Evolutionary conservation across 2,888 invertebrate species (phyloP), one percentile per base, ranked within the genome.

Genomic region (Cataglyphis albicans): DNA sequence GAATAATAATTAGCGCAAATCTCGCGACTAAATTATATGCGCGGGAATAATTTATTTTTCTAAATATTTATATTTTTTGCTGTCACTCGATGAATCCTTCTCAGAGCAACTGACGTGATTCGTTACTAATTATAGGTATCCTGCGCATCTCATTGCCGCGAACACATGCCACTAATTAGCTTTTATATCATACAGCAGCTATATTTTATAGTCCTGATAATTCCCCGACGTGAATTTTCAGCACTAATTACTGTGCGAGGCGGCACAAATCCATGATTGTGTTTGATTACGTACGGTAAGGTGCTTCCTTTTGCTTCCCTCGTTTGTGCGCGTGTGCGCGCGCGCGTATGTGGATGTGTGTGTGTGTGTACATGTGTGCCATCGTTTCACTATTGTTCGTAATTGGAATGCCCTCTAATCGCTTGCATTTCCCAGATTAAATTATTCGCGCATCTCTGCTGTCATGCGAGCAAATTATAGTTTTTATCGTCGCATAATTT

Each of bases 121-220:
- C 89, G 84, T 90, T 87, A 74, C 87, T 88, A 90, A 89, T 90
- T 90, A 89, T 90, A 52, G 52, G 7, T 52, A 86, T 87, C 90
- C 78, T 61, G 78, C 76, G 84, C 85, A 83, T 86, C 90, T 89
- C 86, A 84, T 82, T 84, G 83, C 84, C 90, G 73, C 90, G 81
- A 87, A 75, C 89, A 90, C 90, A 87, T 88, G 90, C 83, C 90
- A 85, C 90, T 90, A 90, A 90, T 90, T 90, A 86, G 90, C 90
- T 86, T 83, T 74, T 82, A 81, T 81, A 63, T 81, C 86, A 81
- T 82, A 81, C 83, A 86, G 85, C 86, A 83, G 83, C 80, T 84
- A 82, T 89, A 87, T 89, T 90, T 90, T 87, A 90, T 75, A 82
- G 59, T 38, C 65, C 64, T 41, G 80, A 81, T 85, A 82, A 84